Evolutionary conservation across 2,113 vertebrate genomes (phyloP).

Genomic region (Syngnathus typhle): DNA sequence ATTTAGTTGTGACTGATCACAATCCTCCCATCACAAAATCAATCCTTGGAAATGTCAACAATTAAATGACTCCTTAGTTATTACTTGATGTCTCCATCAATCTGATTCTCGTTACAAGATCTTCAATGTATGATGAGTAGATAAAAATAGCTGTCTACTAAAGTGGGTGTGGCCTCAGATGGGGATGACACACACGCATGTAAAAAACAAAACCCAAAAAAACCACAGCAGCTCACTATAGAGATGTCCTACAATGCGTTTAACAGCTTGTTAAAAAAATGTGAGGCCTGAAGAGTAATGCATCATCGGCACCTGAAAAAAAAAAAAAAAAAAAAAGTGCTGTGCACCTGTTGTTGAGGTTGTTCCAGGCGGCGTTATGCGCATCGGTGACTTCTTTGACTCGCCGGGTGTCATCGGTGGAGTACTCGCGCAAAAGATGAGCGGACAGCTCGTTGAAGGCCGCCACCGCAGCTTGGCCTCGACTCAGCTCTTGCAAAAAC

Average conservation of each 20-base stretch:
- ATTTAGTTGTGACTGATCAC: too few relatives aligned
- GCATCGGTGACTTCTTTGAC: conserved; percentile 87
- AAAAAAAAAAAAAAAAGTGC: neutral
- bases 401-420: conserved; percentile 83
- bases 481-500: conserved; percentile 82
- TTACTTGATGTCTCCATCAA: too few relatives aligned
- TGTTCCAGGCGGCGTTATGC: conserved; percentile 79
- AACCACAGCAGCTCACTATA: neutral
- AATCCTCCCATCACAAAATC: too few relatives aligned
- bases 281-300: neutral
- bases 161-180: too few relatives aligned
- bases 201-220: neutral
- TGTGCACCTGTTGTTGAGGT: conserved; percentile 81
- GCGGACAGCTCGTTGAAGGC: conserved; percentile 85
- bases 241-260: neutral
- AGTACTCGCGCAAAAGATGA: conserved; percentile 84
- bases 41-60: too few relatives aligned
- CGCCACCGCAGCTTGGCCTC: conserved; percentile 74
- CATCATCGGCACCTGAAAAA: neutral
- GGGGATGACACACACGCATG: too few relatives aligned
- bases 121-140: too few relatives aligned
- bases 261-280: neutral
- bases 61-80: too few relatives aligned
- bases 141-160: too few relatives aligned
- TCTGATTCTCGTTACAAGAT: too few relatives aligned